Evolutionary conservation across 2,113 vertebrate species (phyloP).

Genomic region (Sceloporus tristichus): DNA sequence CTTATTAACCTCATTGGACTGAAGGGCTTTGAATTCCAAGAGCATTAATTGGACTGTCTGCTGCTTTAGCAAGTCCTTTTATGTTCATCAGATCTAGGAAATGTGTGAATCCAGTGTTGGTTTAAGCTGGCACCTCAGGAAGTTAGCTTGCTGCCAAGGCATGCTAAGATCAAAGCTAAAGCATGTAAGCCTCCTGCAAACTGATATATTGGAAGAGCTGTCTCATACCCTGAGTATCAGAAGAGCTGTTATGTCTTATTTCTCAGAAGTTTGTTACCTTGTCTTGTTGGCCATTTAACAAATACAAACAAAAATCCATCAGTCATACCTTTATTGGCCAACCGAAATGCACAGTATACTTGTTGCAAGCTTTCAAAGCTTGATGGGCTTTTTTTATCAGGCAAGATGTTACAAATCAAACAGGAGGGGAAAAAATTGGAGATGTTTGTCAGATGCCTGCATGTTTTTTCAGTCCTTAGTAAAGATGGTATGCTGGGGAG

Average conservation of each 20-base stretch:
- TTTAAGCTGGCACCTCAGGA: background rate
- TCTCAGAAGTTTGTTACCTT: constrained; percentile 4
- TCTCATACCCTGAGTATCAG: background rate
- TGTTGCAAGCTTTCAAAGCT: too few species aligned
- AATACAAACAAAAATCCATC: too few species aligned
- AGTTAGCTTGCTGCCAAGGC: background rate
- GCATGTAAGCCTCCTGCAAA: background rate
- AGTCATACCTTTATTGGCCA: too few species aligned
- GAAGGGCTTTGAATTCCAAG: background rate
- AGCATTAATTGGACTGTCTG: background rate
- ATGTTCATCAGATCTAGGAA: background rate
- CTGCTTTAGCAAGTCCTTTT: background rate
- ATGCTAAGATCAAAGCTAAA: background rate
- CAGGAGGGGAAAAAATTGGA: too few species aligned
- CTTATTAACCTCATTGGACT: background rate
- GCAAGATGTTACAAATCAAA: too few species aligned
- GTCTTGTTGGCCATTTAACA: too few species aligned
- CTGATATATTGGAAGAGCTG: background rate
- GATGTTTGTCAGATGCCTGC: too few species aligned
- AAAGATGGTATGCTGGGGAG: too few species aligned
- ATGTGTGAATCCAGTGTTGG: background rate
- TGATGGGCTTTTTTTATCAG: too few species aligned
- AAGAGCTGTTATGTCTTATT: background rate
- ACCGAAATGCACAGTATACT: too few species aligned
- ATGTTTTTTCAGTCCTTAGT: too few species aligned